phyloP scores from a whole-genome alignment of 2,113 vertebrate genomes.

The Astur gentilis region DNA sequence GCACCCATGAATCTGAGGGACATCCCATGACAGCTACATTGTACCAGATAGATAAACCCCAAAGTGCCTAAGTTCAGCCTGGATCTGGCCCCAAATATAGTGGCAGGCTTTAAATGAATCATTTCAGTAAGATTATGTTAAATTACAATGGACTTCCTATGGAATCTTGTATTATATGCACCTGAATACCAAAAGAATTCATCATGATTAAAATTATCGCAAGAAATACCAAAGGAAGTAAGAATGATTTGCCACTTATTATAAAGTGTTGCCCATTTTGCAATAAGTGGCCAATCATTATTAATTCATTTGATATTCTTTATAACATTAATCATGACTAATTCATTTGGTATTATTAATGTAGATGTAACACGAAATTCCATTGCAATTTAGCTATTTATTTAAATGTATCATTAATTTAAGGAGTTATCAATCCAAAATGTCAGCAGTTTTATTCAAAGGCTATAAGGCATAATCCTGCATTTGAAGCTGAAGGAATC shows the following conservation, averaged over 20 bases:
- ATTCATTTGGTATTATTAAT: slow-evolving; percentile 57
- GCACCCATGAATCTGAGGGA: not conserved
- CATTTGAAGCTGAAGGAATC: not conserved
- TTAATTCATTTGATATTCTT: slow-evolving; percentile 60
- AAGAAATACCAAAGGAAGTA: slow-evolving; percentile 52
- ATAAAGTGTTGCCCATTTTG: slow-evolving; percentile 65
- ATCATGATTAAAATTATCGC: slow-evolving; percentile 58
- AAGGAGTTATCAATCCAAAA: slow-evolving; percentile 43
- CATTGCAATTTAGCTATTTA: slow-evolving; percentile 57
- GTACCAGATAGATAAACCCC: not conserved
- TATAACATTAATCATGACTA: slow-evolving; percentile 53
- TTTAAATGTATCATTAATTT: slow-evolving; percentile 63
- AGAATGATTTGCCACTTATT: slow-evolving; percentile 61
- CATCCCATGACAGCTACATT: not conserved
- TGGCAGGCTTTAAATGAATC: not conserved
- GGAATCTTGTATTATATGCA: slow-evolving; percentile 27
- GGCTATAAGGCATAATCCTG: not conserved
- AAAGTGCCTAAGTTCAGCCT: not conserved
- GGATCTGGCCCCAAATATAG: not conserved
- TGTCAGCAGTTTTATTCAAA: not conserved
- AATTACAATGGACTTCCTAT: slow-evolving; percentile 42
- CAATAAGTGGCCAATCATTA: slow-evolving; percentile 53
- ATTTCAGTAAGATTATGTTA: slow-evolving; percentile 13
- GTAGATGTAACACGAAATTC: slow-evolving; percentile 48
- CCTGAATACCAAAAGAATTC: slow-evolving; percentile 62